Evolutionary conservation across 2,888 invertebrate species (phyloP).

Genomic region (Tipula unca): DNA sequence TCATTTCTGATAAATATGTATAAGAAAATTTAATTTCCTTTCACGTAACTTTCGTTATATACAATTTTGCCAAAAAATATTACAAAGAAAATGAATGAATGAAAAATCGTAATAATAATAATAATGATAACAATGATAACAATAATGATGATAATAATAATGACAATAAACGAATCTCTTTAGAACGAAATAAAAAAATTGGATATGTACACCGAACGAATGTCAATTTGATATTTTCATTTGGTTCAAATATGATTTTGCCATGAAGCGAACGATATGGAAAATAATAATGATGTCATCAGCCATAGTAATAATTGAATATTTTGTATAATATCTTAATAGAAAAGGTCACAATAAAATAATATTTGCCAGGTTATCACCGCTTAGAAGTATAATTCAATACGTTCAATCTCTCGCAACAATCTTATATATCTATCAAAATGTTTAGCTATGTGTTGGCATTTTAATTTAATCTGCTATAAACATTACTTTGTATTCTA

Average conservation of each 20-base stretch:
- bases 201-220: background rate
- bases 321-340: background rate
- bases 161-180: background rate
- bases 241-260: background rate
- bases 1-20: conserved; percentile 2
- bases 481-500: too few species aligned
- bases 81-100: background rate
- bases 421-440: too few species aligned
- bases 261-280: background rate
- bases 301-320: background rate
- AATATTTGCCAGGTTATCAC: background rate
- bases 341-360: background rate
- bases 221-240: background rate
- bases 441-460: too few species aligned
- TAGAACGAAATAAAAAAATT: background rate
- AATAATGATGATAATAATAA: background rate
- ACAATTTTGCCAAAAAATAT: background rate
- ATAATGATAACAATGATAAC: background rate
- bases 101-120: background rate
- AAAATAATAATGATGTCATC: background rate
- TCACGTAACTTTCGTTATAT: background rate
- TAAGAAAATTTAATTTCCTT: background rate
- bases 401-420: too few species aligned
- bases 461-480: too few species aligned
- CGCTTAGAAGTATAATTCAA: too few species aligned